Evolutionary conservation across 1,140 invertebrate species (phyloP), one percentile per base, ranked within the genome.

Genomic region (Bicyclus anynana): DNA sequence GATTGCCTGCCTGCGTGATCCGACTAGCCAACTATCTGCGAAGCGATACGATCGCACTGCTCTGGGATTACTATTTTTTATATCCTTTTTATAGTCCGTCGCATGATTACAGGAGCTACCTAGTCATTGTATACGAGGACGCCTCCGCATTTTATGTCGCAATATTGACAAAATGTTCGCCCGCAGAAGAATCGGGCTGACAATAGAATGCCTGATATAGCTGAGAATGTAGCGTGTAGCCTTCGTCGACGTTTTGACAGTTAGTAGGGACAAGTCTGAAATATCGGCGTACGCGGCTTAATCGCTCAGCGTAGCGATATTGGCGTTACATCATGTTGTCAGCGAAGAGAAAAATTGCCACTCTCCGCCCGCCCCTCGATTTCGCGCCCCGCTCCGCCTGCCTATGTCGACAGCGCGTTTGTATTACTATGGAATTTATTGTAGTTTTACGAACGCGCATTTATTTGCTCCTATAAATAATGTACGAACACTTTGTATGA

Each of bases 261-360:
- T 85, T 85, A 82, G 82, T 83, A 82, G 75, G 77, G 83, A 78
- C 74, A 77, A 86, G 82, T 85, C 80, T 86, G 81, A 86, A 84
- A 83, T 87, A 84, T 84, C 81, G 81, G 74, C 80, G 80, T 83
- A 67, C 78, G 83, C 84, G 81, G 83, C 81, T 86, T 87, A 86
- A 87, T 87, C 84, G 83, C 77, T 86, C 79, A 84, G 80, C 69
- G 84, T 77, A 51, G 80, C 81, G 84, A 86, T 88, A 88, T 88
- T 88, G 83, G 77, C 81, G 80, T 86, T 86, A 88, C 83, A 86
- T 84, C 83, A 84, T 85, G 81, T 86, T 87, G 84, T 88, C 84
- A 88, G 81, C 81, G 75, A 76, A 79, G 80, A 87, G 84, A 86
- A 86, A 87, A 86, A 87, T 86, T 87, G 81, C 81, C 74, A 74